phyloP scores from a whole-genome alignment of 2,113 vertebrate genomes.

The Hydrochoerus hydrochaeris region DNA sequence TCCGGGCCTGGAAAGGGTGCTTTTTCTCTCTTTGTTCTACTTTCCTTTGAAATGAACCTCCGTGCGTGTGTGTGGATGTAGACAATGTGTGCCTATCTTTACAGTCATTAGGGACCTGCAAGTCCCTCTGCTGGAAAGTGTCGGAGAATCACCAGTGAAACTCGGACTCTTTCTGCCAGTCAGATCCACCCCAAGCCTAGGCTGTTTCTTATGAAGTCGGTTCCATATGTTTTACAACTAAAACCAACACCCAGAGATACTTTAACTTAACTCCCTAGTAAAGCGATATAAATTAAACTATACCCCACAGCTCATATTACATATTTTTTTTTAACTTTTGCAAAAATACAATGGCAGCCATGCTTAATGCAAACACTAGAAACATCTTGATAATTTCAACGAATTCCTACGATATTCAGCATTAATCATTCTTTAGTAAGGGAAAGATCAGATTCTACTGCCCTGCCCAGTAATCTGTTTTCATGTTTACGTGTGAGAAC shows the following conservation, averaged over 20 bases:
- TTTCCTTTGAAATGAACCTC: constrained; percentile 61
- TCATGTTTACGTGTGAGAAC: neutral
- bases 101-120: constrained; percentile 29
- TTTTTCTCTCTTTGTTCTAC: constrained; percentile 31
- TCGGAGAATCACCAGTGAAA: neutral
- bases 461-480: neutral
- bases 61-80: no score
- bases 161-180: neutral
- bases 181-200: neutral
- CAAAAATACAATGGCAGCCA: neutral
- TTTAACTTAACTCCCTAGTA: neutral
- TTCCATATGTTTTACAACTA: neutral
- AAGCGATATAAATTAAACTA: neutral
- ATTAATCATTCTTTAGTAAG: neutral
- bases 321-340: neutral
- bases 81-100: neutral
- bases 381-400: neutral
- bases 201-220: neutral
- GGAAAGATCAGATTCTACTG: neutral
- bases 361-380: neutral
- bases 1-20: constrained; percentile 50
- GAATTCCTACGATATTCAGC: neutral
- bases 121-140: constrained; percentile 50
- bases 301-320: neutral
- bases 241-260: neutral